phyloP scores from a whole-genome alignment of 2,888 invertebrate species.

The Drosophila maculinotata region DNA sequence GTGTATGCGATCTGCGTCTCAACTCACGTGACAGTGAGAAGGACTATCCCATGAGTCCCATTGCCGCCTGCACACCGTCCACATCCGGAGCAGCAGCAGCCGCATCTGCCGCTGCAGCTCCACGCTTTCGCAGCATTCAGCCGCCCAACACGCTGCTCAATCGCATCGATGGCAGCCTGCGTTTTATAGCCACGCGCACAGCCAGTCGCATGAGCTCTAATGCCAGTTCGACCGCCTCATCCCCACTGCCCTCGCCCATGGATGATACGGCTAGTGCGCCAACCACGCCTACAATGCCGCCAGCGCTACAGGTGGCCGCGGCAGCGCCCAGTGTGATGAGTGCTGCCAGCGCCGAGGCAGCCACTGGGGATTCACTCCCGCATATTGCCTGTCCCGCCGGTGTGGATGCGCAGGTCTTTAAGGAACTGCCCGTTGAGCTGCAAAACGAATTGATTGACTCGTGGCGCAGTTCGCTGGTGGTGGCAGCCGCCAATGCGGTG shows the following conservation, averaged over 20 bases:
- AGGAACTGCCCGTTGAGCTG: conserved; percentile 89
- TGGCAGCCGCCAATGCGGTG: conserved; percentile 72
- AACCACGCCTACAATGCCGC: conserved; percentile 56
- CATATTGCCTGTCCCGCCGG: conserved; percentile 88
- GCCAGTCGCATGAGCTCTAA: conserved; percentile 65
- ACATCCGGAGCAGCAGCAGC: conserved; percentile 44
- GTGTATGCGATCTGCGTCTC: conserved; percentile 88
- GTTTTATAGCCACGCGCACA: conserved; percentile 63
- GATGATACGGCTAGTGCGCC: conserved; percentile 71
- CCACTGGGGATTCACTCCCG: conserved; percentile 60
- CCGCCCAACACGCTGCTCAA: conserved; percentile 71
- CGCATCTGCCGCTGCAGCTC: conserved; percentile 17
- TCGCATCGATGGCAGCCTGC: conserved; percentile 70
- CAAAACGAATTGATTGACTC: conserved; percentile 90
- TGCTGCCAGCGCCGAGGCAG: conserved; percentile 30
- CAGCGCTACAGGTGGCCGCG: conserved; percentile 41
- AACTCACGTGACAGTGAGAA: conserved; percentile 88
- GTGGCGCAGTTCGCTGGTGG: conserved; percentile 85
- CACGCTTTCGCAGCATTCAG: conserved; percentile 71
- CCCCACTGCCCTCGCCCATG: conserved; percentile 80
- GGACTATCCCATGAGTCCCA: conserved; percentile 79
- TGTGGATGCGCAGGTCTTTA: conserved; percentile 89
- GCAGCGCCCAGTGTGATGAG: conserved; percentile 36
- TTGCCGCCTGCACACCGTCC: conserved; percentile 55
- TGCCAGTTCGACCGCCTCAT: conserved; percentile 74